Conservation (phyloP, 2,797 vertebrate genomes). For the Sebastes oblongus region DNA sequence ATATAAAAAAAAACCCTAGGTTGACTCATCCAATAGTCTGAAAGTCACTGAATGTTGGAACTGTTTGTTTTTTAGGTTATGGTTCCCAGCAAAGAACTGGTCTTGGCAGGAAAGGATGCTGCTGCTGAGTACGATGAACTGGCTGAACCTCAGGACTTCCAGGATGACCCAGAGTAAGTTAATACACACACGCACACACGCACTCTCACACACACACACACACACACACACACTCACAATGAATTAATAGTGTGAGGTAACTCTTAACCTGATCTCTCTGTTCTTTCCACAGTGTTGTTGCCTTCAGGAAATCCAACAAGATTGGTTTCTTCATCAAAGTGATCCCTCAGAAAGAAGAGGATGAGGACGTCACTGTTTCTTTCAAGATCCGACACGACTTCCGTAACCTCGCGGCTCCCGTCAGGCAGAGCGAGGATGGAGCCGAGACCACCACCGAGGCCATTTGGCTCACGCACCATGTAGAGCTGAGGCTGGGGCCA, state of each 20-base stretch:
- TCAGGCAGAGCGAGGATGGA: conserved; percentile 88
- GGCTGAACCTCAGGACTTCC: conserved; percentile 97
- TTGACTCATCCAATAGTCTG: not conserved
- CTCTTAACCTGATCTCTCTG: conserved; percentile 9
- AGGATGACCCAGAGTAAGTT: conserved; percentile 97
- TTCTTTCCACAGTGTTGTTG: conserved; percentile 85
- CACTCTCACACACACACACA: not conserved
- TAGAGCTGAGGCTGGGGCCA: conserved; percentile 94
- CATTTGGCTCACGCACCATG: conserved; percentile 95
- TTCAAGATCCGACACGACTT: conserved; percentile 98
- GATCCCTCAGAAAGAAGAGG: conserved; percentile 90
- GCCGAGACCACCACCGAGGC: conserved; percentile 83
- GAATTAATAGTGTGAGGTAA: not conserved
- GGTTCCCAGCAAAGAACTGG: conserved; percentile 91
- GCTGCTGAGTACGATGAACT: conserved; percentile 98
- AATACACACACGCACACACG: not conserved
- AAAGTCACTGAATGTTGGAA: not conserved
- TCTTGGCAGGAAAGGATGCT: conserved; percentile 96
- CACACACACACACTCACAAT: not conserved
- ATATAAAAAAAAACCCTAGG: not conserved
- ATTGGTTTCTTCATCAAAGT: conserved; percentile 99
- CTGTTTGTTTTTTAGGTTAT: conserved; percentile 82
- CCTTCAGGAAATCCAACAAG: conserved; percentile 99
- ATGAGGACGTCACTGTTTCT: conserved; percentile 88
- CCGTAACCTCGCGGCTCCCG: conserved; percentile 91